Conservation (phyloP, 1,140 invertebrate species). For the Periplaneta americana region DNA sequence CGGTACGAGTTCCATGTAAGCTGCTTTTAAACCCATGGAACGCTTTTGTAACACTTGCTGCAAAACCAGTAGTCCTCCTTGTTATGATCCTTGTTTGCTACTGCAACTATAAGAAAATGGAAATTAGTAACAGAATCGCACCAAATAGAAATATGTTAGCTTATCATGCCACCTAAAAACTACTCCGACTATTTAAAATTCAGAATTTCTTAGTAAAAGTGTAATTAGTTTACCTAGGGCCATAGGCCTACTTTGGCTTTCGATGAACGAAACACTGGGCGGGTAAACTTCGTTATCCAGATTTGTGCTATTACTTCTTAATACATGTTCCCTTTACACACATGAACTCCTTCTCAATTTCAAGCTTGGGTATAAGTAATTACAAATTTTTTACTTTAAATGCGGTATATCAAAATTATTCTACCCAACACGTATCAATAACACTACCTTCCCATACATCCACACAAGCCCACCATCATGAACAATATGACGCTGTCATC, state of each 20-base stretch:
- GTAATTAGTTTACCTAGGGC: conserved; percentile 1
- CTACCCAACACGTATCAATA: neutral
- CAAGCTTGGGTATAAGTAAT: neutral
- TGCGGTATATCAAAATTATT: neutral
- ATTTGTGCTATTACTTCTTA: neutral
- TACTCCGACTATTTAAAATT: too few relatives aligned
- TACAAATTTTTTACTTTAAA: neutral
- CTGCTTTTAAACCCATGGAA: neutral
- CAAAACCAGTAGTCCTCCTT: neutral
- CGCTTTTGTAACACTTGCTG: neutral
- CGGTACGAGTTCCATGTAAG: neutral
- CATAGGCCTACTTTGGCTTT: conserved; percentile 10
- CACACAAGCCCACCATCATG: conserved; percentile 25
- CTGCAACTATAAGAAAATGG: neutral
- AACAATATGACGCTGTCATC: conserved; percentile 33
- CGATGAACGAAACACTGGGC: neutral
- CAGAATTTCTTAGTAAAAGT: neutral
- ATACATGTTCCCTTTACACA: neutral
- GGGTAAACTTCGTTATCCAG: neutral
- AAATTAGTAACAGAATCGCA: neutral
- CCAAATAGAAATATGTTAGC: too few relatives aligned
- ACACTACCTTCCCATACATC: conserved; percentile 2
- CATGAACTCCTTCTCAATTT: neutral
- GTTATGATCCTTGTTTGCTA: neutral
- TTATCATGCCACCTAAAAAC: too few relatives aligned